Percentiles rank a stretch among this genome's conserved stretches.
Evolutionary conservation across 2,888 invertebrate species (phyloP).

Genomic region (Diploptera punctata): DNA sequence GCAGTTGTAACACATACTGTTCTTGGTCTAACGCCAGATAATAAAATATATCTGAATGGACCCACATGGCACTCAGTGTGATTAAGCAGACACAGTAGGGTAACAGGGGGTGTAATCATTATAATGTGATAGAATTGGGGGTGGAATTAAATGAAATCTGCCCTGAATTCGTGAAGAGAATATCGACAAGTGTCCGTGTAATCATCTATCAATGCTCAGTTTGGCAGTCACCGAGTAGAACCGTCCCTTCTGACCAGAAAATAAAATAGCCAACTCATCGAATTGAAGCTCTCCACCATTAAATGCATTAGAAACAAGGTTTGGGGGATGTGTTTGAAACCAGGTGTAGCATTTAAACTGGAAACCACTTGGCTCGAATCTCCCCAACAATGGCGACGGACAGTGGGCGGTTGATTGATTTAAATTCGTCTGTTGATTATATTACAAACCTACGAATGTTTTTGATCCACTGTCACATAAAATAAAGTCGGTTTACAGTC

Average conservation of each 20-base stretch:
- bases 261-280: not conserved
- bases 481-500: slow-evolving; percentile 4
- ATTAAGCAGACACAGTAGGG: no score
- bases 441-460: not conserved
- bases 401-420: not conserved
- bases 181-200: no score
- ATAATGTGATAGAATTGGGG: no score
- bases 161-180: no score
- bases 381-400: not conserved
- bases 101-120: no score
- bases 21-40: no score
- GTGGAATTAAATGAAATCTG: no score
- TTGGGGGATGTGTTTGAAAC: not conserved
- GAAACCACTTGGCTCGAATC: not conserved
- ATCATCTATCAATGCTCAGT: no score
- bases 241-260: not conserved
- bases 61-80: no score
- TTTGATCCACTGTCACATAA: not conserved
- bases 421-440: slow-evolving; percentile 5
- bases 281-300: not conserved
- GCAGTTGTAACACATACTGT: no score
- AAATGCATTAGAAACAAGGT: not conserved
- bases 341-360: slow-evolving; percentile 7
- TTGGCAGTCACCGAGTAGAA: not conserved
- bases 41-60: no score